These are phyloP conservation scores for Phrynocephalus forsythii DNA, from an alignment of 2,797 vertebrate species.

Conservation along the genomic window DNA sequence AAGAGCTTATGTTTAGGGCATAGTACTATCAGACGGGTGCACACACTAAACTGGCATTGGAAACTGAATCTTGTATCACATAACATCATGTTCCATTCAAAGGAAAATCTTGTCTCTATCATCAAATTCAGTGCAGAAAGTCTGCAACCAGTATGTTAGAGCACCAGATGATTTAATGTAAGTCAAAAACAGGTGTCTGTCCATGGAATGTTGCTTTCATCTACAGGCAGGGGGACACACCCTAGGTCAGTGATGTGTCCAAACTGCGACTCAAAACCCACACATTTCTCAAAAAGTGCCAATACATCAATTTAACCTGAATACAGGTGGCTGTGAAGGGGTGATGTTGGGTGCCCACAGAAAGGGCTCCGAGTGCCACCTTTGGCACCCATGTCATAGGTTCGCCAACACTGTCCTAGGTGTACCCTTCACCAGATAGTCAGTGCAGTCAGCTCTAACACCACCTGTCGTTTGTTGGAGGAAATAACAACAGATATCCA, in stretches of 20 bases:
- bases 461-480: background rate
- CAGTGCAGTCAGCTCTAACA: background rate
- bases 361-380: too few relatives aligned
- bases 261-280: too few relatives aligned
- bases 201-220: background rate
- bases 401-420: too few relatives aligned
- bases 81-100: background rate
- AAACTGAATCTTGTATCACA: background rate
- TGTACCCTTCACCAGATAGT: background rate
- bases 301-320: too few relatives aligned
- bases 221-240: too few relatives aligned
- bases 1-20: fast-evolving
- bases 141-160: background rate
- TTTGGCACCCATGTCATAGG: too few relatives aligned
- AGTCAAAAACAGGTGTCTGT: background rate
- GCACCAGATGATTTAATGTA: background rate
- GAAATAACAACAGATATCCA: background rate
- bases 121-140: background rate
- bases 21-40: background rate
- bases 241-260: background rate
- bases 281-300: too few relatives aligned
- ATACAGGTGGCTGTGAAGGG: too few relatives aligned
- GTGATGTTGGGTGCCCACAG: too few relatives aligned
- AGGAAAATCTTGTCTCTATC: background rate
- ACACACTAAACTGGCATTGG: background rate